Conservation (phyloP, 2,888 invertebrate species). For the Macaria notata region DNA sequence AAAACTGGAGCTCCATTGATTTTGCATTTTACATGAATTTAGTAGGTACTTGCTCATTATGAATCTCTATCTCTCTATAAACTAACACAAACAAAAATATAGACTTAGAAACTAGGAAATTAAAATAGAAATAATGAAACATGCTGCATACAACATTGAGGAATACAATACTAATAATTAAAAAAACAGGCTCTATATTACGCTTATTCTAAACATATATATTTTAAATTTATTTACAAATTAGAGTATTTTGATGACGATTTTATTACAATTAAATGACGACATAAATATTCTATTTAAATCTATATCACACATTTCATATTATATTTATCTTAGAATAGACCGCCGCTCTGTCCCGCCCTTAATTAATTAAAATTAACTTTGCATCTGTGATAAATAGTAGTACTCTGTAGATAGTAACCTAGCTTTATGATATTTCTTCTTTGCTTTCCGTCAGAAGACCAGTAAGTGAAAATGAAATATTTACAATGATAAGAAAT, state of each 20-base stretch:
- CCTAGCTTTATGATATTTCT: conserved; percentile 21
- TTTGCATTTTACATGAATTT: neutral
- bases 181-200: too few relatives aligned
- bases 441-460: conserved; percentile 31
- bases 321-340: neutral
- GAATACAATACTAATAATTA: too few relatives aligned
- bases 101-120: neutral
- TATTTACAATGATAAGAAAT: neutral
- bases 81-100: neutral
- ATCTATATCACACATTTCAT: conserved; percentile 5
- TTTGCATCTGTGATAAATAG: conserved; percentile 36
- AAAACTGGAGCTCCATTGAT: conserved; percentile 12
- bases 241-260: too few relatives aligned
- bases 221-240: too few relatives aligned
- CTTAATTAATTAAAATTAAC: conserved; percentile 10
- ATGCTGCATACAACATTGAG: neutral
- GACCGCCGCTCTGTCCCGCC: conserved; percentile 16
- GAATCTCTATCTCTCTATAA: neutral
- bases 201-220: too few relatives aligned
- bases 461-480: neutral
- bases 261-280: neutral
- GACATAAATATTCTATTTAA: neutral
- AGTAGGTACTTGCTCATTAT: neutral
- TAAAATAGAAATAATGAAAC: neutral
- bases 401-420: conserved; percentile 35